Evolutionary conservation across 1,140 invertebrate genomes (phyloP), one percentile per base, ranked within the genome.

Genomic region (Diorhabda carinulata): DNA sequence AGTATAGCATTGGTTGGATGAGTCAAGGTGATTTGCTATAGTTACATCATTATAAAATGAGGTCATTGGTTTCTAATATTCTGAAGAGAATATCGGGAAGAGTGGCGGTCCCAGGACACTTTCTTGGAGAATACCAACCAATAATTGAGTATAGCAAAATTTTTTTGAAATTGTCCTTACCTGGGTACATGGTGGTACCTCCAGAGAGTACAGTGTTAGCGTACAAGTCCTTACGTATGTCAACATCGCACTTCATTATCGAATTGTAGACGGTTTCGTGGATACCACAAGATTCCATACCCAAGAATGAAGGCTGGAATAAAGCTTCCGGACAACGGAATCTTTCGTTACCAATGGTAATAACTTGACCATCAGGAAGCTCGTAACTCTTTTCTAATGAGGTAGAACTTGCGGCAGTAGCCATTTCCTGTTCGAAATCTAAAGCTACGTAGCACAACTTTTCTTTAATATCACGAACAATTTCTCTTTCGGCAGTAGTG

Each of bases 261-360:
- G 93, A 95, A 86, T 97, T 97, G 90, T 95, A 97, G 64, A 93
- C 93, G 75, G 95, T 96, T 84, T 97, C 94, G 81, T 96, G 93
- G 83, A 96, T 95, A 77, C 94, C 94, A 82, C 91, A 93, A 63
- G 93, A 93, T 89, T 97, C 95, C 94, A 97, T 96, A 82, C 95
- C 93, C 84, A 96, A 82, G 91, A 96, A 96, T 67, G 92, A 93
- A 73, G 95, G 94, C 83, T 97, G 95, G 93, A 98, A 98, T 69
- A 98, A 88, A 74, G 96, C 95, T 82, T 98, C 96, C 52, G 96
- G 96, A 85, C 94, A 98, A 86, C 96, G 91, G 95, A 98, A 97
- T 81, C 96, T 88, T 83, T 98, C 95, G 84, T 97, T 97, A 75
- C 95, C 96, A 78, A 91, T 97, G 85, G 94, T 97, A 86, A 97